Evolutionary conservation across 2,888 invertebrate genomes (phyloP), one percentile per base, ranked within the genome.

Genomic region (Eledone cirrhosa): DNA sequence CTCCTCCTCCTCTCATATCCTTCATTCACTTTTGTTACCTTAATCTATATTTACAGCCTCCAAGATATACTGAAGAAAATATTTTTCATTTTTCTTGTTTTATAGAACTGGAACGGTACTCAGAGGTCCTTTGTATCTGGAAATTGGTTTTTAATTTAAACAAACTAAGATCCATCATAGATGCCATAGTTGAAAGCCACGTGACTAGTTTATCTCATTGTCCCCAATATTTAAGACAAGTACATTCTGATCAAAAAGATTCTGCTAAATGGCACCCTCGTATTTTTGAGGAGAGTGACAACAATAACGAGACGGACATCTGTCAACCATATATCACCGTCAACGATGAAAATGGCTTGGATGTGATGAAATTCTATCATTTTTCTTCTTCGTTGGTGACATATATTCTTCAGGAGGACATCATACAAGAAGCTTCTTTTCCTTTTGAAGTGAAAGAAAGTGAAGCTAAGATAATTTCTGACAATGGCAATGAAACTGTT

Each of bases 321-420:
- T 41, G 41, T 41, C 41, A 41, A 0, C 11, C 41, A 41, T 41
- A 41, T 41, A 5, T 41, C 11, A 8, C 41, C 11, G 11, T 41
- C 11, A 41, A 72, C 33, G 84, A 84, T 59, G 85, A 86, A 53
- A 85, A 83, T 13, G 88, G 88, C 79, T 88, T 85, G 77, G 86
- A 88, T 80, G 87, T 89, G 53, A 84, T 89, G 77, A 89, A 89
- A 82, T 89, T 89, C 81, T 89, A 88, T 80, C 83, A 86, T 0
- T 87, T 88, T 78, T 84, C 86, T 8, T 83, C 88, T 0, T 81
- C 85, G 4, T 84, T 89, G 3, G 86, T 88, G 33, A 83, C 82
- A 48, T 84, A 85, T 67, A 81, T 88, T 19, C 82, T 87, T 19
- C 84, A 85, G 80, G 85, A 85, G 74, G 80, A 84, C 22, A 85